Evolutionary conservation across 2,888 invertebrate genomes (phyloP).

Genomic region (Alsophila aescularia): DNA sequence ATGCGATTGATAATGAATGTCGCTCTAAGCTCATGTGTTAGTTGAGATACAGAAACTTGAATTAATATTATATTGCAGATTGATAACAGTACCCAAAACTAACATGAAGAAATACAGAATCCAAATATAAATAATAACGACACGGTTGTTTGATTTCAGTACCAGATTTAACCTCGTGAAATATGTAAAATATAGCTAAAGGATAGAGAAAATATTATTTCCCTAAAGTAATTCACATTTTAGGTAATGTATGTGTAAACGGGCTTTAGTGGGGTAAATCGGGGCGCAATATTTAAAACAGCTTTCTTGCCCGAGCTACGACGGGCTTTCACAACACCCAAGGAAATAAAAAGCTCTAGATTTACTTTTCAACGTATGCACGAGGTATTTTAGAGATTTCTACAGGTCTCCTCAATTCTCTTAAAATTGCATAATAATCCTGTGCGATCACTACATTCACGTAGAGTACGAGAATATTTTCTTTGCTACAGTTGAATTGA

Average conservation of each 20-base stretch:
- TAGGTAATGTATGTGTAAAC: conserved; percentile 64
- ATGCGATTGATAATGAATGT: too few species aligned
- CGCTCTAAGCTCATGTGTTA: too few species aligned
- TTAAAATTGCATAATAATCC: background rate
- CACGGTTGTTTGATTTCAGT: conserved; percentile 14
- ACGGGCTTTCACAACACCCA: conserved; percentile 63
- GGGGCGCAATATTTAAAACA: conserved; percentile 77
- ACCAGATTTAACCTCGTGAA: conserved; percentile 38
- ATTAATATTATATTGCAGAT: too few species aligned
- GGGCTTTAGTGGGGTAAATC: conserved; percentile 70
- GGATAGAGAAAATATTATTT: conserved; percentile 54
- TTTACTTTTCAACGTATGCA: conserved; percentile 62
- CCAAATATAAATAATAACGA: background rate
- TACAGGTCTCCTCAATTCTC: conserved; percentile 42
- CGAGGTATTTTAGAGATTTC: conserved; percentile 50
- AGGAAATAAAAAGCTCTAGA: conserved; percentile 67
- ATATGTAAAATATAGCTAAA: conserved; percentile 43
- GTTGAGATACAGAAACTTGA: background rate
- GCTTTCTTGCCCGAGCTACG: conserved; percentile 70
- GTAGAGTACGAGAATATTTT: too few species aligned
- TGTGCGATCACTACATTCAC: conserved; percentile 1
- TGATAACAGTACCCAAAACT: too few species aligned
- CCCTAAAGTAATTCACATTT: conserved; percentile 61
- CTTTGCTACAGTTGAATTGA: background rate
- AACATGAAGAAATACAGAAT: background rate